A percentile compares a stretch with the other conserved stretches of the same genome.
Conservation (phyloP, 2,113 vertebrate genomes). For the Nestor notabilis region DNA sequence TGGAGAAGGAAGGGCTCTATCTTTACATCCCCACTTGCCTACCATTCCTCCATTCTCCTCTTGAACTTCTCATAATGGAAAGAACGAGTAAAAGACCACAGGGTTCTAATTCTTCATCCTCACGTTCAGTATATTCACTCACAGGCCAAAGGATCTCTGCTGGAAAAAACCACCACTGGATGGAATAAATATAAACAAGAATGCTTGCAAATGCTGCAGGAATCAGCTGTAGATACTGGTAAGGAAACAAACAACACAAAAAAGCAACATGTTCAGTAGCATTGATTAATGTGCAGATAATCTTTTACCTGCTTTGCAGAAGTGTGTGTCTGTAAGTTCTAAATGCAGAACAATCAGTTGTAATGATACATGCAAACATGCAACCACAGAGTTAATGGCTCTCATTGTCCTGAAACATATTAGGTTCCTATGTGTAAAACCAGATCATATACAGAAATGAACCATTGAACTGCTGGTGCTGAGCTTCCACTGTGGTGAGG, state of each 20-base stretch:
- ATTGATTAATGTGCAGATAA: not conserved
- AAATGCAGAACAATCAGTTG: not conserved
- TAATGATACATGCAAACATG: not conserved
- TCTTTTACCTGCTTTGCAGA: not conserved
- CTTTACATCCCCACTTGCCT: not conserved
- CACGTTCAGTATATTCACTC: not conserved
- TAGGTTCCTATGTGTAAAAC: not conserved
- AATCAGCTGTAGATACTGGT: slow-evolving; percentile 69
- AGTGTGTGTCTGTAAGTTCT: not conserved
- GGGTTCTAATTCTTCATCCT: not conserved
- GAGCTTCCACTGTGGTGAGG: not conserved
- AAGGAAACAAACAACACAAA: slow-evolving; percentile 26
- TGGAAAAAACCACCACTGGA: slow-evolving; percentile 81
- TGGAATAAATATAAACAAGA: slow-evolving; percentile 86
- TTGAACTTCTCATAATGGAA: not conserved
- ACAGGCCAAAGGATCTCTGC: slow-evolving; percentile 82
- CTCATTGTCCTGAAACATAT: not conserved
- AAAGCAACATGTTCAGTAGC: accelerated
- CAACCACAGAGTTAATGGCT: not conserved
- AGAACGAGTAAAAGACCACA: not conserved
- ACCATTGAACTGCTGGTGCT: not conserved
- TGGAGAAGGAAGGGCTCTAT: not conserved
- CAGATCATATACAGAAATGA: not conserved
- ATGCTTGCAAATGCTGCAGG: slow-evolving; percentile 81
- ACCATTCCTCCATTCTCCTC: not conserved